Evolutionary conservation across 2,888 invertebrate genomes (phyloP).

Genomic region (Cetonia aurata): DNA sequence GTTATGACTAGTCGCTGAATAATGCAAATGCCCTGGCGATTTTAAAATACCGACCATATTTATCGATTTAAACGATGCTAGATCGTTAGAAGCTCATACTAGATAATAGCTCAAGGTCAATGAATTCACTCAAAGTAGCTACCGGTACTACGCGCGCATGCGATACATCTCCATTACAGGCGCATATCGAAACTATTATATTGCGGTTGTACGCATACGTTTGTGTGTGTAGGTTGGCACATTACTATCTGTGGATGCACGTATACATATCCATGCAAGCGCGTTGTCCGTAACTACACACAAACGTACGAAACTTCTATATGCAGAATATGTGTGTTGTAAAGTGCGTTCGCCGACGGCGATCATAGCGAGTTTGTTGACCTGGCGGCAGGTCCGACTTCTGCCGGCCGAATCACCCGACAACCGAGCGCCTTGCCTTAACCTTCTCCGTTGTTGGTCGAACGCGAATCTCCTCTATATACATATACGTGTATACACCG

Average conservation of each 20-base stretch:
- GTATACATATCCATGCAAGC: background rate
- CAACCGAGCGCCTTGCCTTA: slow-evolving; percentile 22
- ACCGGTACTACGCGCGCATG: slow-evolving; percentile 20
- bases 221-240: background rate
- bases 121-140: slow-evolving; percentile 28
- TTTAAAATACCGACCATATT: too few relatives aligned
- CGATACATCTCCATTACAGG: slow-evolving; percentile 32
- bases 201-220: slow-evolving; percentile 1
- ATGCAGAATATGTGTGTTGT: slow-evolving; percentile 21
- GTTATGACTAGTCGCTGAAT: too few relatives aligned
- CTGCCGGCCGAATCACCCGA: slow-evolving; percentile 9
- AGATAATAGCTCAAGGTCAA: slow-evolving; percentile 28
- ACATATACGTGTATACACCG: slow-evolving; percentile 28
- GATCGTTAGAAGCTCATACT: background rate
- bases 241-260: background rate
- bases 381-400: slow-evolving; percentile 41
- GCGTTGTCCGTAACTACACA: background rate
- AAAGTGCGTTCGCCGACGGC: slow-evolving; percentile 46
- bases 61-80: too few relatives aligned
- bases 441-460: slow-evolving; percentile 31
- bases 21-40: too few relatives aligned
- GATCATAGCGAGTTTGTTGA: slow-evolving; percentile 46
- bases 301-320: slow-evolving; percentile 1
- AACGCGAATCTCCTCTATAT: slow-evolving; percentile 11
- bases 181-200: slow-evolving; percentile 18